Evolutionary conservation across 1,140 invertebrate genomes (phyloP), one percentile per base, ranked within the genome.

Genomic region (Bombyx mori): DNA sequence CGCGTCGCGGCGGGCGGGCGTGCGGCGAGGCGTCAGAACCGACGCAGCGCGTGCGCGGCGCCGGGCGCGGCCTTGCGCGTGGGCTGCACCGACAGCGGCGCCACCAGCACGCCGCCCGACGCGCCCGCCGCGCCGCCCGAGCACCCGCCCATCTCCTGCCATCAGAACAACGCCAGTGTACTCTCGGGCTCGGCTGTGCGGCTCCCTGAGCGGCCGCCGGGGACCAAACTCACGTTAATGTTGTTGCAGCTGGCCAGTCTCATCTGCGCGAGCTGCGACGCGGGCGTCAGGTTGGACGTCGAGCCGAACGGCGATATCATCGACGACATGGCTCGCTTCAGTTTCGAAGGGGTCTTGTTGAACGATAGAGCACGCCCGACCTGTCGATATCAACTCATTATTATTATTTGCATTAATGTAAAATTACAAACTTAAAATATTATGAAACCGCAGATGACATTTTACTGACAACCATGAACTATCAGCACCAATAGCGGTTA

Each of bases 241-340:
- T 95, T 95, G 71, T 93, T 94, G 78, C 94, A 95, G 82, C 93
- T 94, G 59, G 94, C 94, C 62, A 95, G 89, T 71, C 92, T 89
- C 93, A 95, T 95, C 84, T 95, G 93, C 42, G 93, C 93, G 60
- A 95, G 88, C 79, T 87, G 84, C 59, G 82, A 82, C 90, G 91
- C 57, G 18, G 91, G 93, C 60, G 94, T 94, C 51, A 95, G 88
- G 67, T 93, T 94, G 58, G 92, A 92, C 8, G 92, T 93, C 66
- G 92, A 94, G 56, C 93, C 94, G 86, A 96, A 95, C 7, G 96
- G 95, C 66, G 95, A 96, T 58, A 90, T 90, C 93, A 97, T 96
- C n/a, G 96, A 96, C 8, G 96, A 98, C 75, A 98, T 94, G 4
- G 97, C 96, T 54, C 97, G 90, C 88, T 97, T 98, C 66, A 98